Base-by-base conservation (phyloP, 2,113 vertebrate species). In the Acanthochromis polyacanthus region DNA sequence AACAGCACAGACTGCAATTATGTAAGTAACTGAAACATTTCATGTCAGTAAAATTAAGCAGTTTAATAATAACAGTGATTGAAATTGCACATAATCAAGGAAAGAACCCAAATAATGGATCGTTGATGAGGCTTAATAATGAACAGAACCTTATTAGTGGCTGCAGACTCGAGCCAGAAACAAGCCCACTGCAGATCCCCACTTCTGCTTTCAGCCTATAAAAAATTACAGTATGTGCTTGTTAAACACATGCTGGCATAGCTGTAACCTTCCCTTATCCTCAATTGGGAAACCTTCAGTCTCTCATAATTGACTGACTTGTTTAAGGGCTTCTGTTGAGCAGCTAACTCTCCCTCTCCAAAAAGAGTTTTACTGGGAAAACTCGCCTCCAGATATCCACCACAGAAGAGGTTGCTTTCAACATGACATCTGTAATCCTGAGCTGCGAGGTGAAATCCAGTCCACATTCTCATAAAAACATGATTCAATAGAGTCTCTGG, bases 71-170 rank as follows among this genome's bases (percentile, higher is more conserved):
- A 58, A 78, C 73, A 68, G 60, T 79, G 72, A 59, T 15, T 78
- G 4, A 52, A 61, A 72, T 14, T 48, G 55, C 57, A 63, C 38
- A 46, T 51, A 77, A 79, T 86, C 68, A 65, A 64, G 55, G 51
- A 30, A 32, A 14, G 15, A n/a, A 12, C 28, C 17, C 11, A 5
- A 71, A 64, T 51, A 65, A 74, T 43, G 58, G 53, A 48, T 40
- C 25, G 30, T 4, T 90, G 82, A 85, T 88, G 74, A 57, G 53
- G 9, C 23, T 12, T 83, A 75, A 78, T 82, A 72, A 82, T 32
- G 36, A 57, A n/a, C n/a, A 19, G 14, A 15, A 75, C 56, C 5
- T 52, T 45, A 55, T 72, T 75, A 70, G 12, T 61, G 40, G 51
- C 15, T 45, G 19, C 12, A 17, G 46, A 78, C 32, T 48, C 58